phyloP scores from a whole-genome alignment of 2,113 vertebrate species.

The Hystrix brachyura region DNA sequence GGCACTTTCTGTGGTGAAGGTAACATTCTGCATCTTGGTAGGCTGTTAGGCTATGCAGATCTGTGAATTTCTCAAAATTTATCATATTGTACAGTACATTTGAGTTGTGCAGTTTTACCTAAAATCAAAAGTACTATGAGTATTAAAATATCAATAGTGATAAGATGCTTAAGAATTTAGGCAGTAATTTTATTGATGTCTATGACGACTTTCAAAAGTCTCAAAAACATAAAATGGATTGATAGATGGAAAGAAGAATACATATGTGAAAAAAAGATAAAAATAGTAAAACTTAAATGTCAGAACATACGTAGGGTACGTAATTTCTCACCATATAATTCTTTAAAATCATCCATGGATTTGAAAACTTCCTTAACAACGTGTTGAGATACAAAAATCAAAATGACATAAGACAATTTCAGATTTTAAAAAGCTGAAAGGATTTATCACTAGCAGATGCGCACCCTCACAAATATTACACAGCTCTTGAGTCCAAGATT shows the following conservation, averaged over 20 bases:
- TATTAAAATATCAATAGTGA: not conserved
- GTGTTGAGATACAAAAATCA: not conserved
- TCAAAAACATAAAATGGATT: not conserved
- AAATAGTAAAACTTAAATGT: not conserved
- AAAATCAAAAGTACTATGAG: not conserved
- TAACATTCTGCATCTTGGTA: not conserved
- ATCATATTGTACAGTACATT: not conserved
- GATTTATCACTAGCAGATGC: not conserved
- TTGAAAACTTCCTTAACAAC: not conserved
- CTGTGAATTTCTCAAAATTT: not conserved
- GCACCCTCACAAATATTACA: not conserved
- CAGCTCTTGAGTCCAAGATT: not conserved
- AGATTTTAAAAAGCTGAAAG: not conserved
- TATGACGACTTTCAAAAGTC: not conserved
- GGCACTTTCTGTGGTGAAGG: not conserved
- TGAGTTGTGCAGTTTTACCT: not conserved
- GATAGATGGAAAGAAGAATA: not conserved
- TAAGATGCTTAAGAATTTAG: not conserved
- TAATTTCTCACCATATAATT: not conserved
- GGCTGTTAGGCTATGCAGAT: not conserved
- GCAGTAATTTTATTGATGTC: not conserved
- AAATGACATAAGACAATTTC: not conserved
- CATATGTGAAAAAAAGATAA: not conserved
- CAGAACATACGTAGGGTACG: not conserved
- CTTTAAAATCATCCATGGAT: not conserved